Conservation (phyloP, 2,888 invertebrate genomes). For the Melanostoma scalare region DNA sequence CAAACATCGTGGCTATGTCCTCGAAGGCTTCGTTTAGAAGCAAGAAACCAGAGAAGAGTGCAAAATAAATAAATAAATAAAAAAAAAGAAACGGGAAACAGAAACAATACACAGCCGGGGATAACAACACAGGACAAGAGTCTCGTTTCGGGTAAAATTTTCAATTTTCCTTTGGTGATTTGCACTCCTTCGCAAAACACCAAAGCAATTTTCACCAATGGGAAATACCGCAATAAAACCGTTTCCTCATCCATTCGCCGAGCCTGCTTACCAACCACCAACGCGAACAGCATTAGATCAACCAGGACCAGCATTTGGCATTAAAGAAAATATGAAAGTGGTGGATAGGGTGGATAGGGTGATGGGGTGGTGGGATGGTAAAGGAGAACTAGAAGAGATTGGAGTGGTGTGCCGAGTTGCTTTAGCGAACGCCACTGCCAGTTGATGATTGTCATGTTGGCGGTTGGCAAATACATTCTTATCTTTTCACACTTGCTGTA, state of each 20-base stretch:
- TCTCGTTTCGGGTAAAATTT: conserved; percentile 63
- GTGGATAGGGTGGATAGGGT: too few species aligned
- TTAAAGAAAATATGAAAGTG: conserved; percentile 43
- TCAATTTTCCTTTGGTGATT: conserved; percentile 65
- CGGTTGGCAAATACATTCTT: conserved; percentile 56
- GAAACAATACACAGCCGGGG: conserved; percentile 46
- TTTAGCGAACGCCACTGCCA: conserved; percentile 1
- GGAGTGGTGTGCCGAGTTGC: conserved; percentile 9
- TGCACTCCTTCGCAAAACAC: conserved; percentile 46
- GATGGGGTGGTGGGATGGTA: neutral
- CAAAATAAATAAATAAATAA: neutral
- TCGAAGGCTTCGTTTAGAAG: neutral
- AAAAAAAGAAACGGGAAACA: conserved; percentile 25
- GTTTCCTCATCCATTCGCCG: conserved; percentile 22
- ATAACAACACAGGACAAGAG: conserved; percentile 25
- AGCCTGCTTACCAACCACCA: neutral
- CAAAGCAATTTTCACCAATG: conserved; percentile 54
- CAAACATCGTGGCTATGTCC: conserved; percentile 1
- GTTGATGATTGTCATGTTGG: conserved; percentile 62
- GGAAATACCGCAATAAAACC: conserved; percentile 64
- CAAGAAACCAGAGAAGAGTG: conserved; percentile 12
- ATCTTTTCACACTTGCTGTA: conserved; percentile 4
- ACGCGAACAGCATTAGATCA: conserved; percentile 51
- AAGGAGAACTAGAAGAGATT: neutral
- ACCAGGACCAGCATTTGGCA: conserved; percentile 47